These are phyloP conservation scores for Monarcha castaneiventris DNA, from an alignment of 2,113 vertebrate species.

Conservation along the genomic window DNA sequence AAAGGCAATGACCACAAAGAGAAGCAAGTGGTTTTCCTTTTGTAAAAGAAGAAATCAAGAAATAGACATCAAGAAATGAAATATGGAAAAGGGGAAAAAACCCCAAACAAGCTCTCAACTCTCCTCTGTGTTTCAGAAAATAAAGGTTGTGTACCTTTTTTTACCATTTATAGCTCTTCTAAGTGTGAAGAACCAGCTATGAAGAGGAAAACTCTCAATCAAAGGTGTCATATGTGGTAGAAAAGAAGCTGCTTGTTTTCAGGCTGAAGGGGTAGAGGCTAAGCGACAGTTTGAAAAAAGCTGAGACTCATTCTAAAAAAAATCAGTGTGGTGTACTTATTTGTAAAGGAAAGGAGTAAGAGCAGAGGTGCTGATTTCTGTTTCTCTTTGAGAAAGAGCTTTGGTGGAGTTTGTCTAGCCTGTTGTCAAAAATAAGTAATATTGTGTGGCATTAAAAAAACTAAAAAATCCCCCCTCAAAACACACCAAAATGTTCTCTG, in stretches of 20 bases:
- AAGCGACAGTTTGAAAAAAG: conserved; percentile 3
- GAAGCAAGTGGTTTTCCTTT: background rate
- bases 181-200: background rate
- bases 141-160: background rate
- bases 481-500: background rate
- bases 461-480: rapidly evolving
- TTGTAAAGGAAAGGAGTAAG: background rate
- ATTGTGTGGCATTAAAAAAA: background rate
- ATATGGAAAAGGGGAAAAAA: background rate
- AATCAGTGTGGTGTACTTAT: background rate
- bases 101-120: background rate
- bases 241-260: conserved; percentile 22
- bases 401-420: background rate
- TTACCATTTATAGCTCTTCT: background rate
- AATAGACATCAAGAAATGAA: background rate
- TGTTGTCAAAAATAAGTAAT: background rate
- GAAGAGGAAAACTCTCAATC: conserved; percentile 10
- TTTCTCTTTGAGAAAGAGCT: background rate
- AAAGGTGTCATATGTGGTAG: background rate
- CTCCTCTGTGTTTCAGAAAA: background rate
- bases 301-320: background rate
- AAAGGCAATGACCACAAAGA: background rate
- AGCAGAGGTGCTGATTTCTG: background rate
- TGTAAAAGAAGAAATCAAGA: background rate
- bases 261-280: background rate